Conservation (phyloP, 2,888 invertebrate genomes). For the Prostheceraeus crozeri region DNA sequence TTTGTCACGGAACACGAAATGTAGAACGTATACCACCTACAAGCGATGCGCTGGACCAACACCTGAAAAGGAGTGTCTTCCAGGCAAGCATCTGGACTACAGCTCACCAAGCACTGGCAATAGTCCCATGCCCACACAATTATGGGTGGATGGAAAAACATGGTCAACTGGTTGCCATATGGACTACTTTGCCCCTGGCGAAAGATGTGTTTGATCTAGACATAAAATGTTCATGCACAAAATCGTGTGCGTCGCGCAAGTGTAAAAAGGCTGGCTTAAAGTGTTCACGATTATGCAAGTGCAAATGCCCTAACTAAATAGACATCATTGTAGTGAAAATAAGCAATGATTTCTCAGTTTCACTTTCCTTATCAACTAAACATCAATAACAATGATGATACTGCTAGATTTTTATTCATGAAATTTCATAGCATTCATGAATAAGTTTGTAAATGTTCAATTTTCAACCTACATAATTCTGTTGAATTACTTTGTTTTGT, state of each 20-base stretch:
- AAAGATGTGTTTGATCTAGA: slow-evolving; percentile 35
- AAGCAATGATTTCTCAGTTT: background rate
- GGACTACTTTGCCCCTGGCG: slow-evolving; percentile 34
- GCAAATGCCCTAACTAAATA: slow-evolving; percentile 21
- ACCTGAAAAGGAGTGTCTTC: slow-evolving; percentile 37
- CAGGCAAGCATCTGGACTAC: slow-evolving; percentile 38
- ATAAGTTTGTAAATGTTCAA: too few species aligned
- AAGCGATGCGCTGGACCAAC: slow-evolving; percentile 36
- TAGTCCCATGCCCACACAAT: slow-evolving; percentile 26
- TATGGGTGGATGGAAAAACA: slow-evolving; percentile 37
- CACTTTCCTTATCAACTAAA: too few species aligned
- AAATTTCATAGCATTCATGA: too few species aligned
- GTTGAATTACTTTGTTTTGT: background rate
- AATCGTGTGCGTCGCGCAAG: slow-evolving; percentile 33
- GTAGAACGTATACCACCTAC: slow-evolving; percentile 36
- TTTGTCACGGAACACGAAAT: slow-evolving; percentile 34
- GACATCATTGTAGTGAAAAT: slow-evolving; percentile 7
- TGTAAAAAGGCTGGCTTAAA: slow-evolving; percentile 33
- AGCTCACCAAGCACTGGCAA: slow-evolving; percentile 32
- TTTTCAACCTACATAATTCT: too few species aligned
- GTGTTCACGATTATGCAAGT: slow-evolving; percentile 30
- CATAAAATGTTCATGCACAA: slow-evolving; percentile 35
- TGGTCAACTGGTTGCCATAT: slow-evolving; percentile 37
- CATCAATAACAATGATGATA: too few species aligned
- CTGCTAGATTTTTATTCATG: too few species aligned